Conservation (phyloP, 2,888 invertebrate genomes). For the Leucophenga montana region DNA sequence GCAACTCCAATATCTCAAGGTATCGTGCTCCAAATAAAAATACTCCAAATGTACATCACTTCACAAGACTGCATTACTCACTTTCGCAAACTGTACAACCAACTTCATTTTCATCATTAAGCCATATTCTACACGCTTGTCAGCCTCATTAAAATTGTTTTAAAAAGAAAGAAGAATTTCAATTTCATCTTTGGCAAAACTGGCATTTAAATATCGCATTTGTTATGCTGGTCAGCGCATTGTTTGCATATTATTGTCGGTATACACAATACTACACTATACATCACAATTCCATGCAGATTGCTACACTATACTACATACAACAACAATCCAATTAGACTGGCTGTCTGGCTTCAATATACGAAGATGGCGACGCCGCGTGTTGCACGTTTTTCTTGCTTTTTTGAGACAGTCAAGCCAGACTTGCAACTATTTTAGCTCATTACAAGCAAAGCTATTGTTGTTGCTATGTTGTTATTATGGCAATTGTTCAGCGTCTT, state of each 20-base stretch:
- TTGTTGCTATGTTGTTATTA: slow-evolving; percentile 1
- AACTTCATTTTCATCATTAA: too few species aligned
- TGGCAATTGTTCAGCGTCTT: background rate
- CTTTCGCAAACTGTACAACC: too few species aligned
- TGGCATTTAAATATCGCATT: slow-evolving; percentile 12
- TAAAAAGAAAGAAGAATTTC: background rate
- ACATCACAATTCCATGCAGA: background rate
- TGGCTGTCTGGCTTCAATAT: too few species aligned
- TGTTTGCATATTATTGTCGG: slow-evolving; percentile 22
- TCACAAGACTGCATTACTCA: too few species aligned
- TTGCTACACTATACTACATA: background rate
- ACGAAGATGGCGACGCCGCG: background rate
- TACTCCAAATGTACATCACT: too few species aligned
- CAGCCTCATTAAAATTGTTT: background rate
- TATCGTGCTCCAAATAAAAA: too few species aligned
- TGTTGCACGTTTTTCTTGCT: background rate
- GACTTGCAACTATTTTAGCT: slow-evolving; percentile 5
- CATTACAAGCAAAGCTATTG: slow-evolving; percentile 4
- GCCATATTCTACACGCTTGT: slow-evolving; percentile 13
- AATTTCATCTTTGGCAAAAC: background rate
- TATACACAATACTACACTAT: background rate
- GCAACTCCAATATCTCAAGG: too few species aligned
- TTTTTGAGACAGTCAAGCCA: background rate
- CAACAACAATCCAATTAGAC: background rate
- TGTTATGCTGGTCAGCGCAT: slow-evolving; percentile 16